Evolutionary conservation across 2,797 vertebrate species (phyloP), one percentile per base, ranked within the genome.

Genomic region (Semotilus atromaculatus): DNA sequence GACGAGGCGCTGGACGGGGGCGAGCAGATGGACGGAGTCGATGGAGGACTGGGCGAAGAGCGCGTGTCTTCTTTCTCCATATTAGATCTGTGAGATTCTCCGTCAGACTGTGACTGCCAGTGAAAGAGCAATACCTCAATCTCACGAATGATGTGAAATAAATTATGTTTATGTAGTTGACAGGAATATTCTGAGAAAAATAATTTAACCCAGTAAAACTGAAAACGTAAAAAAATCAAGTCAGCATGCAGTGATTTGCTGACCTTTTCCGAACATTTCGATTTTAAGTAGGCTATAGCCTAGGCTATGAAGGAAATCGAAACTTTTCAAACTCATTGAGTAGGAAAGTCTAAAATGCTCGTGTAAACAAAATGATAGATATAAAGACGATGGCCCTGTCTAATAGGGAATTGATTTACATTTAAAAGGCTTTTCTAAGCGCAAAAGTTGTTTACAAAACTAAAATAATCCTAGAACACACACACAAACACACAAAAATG

Each of bases 11-110:
- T 96, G 88, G 97, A 98, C 62, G 92, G 96, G 48, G 97, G 97
- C 34, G 97, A 99, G 93, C 97, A 97, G 85, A 96, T 96, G 10
- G 97, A 98, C 1, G 97, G 97, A 0, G 97, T 98, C 92, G 97
- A 98, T 53, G 97, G 97, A 0, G 96, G 96, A 90, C 96, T 97
- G 80, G 97, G 97, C 3, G 96, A 96, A 82, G 96, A 97, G 91
- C 94, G 96, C 9, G 95, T 92, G 87, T 97, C 97, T 82, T 97
- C 97, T 92, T 96, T 96, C 92, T 97, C 97, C 95, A 97, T 95
- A 89, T 93, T 94, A 87, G 96, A 95, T 81, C 96, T 93, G 92
- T 97, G 96, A 82, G 97, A 95, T 86, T 98, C 97, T 88, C 95
- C 96, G 92, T 98, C 97, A 82, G 97, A 96, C 89, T 98, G 98